Evolutionary conservation across 2,113 vertebrate genomes (phyloP).

Genomic region (Reinhardtius hippoglossoides): DNA sequence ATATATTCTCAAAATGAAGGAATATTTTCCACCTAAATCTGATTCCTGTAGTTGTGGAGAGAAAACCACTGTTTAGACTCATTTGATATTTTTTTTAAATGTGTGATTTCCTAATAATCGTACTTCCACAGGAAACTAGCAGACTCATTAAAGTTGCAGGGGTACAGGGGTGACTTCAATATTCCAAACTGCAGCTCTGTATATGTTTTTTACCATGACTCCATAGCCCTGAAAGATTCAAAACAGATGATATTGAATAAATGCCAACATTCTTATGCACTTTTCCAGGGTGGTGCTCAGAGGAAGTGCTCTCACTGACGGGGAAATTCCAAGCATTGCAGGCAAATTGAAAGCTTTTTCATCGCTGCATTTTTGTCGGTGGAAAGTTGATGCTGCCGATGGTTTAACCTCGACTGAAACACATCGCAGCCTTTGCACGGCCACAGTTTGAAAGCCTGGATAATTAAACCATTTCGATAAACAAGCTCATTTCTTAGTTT

Average conservation of each 20-base stretch:
- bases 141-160: conserved; percentile 3
- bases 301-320: background rate
- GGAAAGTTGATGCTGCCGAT: conserved; percentile 17
- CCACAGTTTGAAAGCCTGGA: background rate
- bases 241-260: background rate
- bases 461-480: conserved; percentile 41
- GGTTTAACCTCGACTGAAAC: conserved; percentile 21
- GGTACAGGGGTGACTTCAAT: background rate
- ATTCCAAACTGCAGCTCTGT: background rate
- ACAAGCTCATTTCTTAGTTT: background rate
- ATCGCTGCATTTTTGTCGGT: conserved; percentile 28
- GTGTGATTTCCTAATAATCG: background rate
- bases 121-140: background rate
- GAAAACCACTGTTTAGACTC: no score
- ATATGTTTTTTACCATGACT: background rate
- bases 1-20: no score
- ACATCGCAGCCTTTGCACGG: background rate
- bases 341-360: conserved; percentile 55
- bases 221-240: background rate
- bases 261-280: background rate
- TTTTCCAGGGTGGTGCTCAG: background rate
- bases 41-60: no score
- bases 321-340: conserved; percentile 13
- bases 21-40: no score
- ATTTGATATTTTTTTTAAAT: no score